phyloP scores from a whole-genome alignment of 2,888 invertebrate species.

The Odontomyia ornata region DNA sequence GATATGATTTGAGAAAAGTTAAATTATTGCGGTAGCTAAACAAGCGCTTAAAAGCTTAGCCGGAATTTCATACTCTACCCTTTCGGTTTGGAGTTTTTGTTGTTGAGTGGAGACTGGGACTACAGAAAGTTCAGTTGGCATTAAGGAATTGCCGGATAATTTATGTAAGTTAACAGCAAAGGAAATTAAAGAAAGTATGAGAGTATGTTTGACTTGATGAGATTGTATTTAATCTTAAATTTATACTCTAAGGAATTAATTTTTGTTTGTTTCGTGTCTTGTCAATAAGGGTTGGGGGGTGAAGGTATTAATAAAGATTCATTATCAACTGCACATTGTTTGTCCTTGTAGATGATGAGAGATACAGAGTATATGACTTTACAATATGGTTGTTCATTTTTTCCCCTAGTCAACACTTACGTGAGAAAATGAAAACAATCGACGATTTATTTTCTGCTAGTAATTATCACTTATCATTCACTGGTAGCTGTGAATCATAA shows the following conservation, averaged over 20 bases:
- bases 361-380: not conserved
- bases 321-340: too few relatives aligned
- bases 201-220: not conserved
- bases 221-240: not conserved
- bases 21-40: constrained; percentile 37
- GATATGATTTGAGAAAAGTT: constrained; percentile 38
- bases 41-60: not conserved
- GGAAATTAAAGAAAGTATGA: not conserved
- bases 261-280: not conserved
- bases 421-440: not conserved
- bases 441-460: not conserved
- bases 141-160: constrained; percentile 16
- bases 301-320: too few relatives aligned
- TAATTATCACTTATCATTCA: not conserved
- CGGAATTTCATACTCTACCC: not conserved
- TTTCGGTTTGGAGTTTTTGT: not conserved
- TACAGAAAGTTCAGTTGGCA: not conserved
- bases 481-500: not conserved
- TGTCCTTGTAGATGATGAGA: too few relatives aligned
- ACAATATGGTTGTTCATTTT: not conserved
- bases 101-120: not conserved
- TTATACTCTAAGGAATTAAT: not conserved
- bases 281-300: too few relatives aligned
- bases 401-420: not conserved
- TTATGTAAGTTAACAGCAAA: constrained; percentile 6